Base-by-base conservation (phyloP, 1,140 invertebrate genomes). In the Bombus waltoni region DNA sequence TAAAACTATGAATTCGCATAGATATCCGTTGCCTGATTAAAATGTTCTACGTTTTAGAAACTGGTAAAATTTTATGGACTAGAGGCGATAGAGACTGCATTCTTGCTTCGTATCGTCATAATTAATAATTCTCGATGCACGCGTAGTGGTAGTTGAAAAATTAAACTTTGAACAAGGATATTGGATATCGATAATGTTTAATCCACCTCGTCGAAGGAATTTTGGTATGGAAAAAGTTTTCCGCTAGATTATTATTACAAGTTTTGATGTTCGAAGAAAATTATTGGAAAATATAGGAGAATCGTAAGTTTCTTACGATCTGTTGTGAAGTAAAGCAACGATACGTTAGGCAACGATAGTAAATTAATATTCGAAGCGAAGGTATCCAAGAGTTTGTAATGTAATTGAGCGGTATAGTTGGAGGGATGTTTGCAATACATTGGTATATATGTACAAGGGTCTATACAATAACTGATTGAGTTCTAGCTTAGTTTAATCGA, bases 91-190 rank as follows among this genome's bases (percentile, higher is more conserved):
- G 18, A 53, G 18, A 53, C 22, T 53, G 47, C 18, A 68, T 68
- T 35, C 15, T 22, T 32, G 35, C 35, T 10, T 2, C 11, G 47
- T 73, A 47, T 73, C 79, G 38, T 81, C 42, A 38, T 73, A 72
- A 81, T 62, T 59, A 81, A 81, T 70, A 72, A 81, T 72, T 53
- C 65, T 62, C 13, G 59, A 62, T n/a, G 47, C 59, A 10, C 59
- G 47, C 22, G 66, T 32, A 71, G 40, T 40, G 38, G 35, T 38
- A 18, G 44, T 28, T 9, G 25, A 9, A 11, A 15, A n/a, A 80
- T 40, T 35, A 40, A 68, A 53, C 35, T 70, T 47, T 9, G 3
- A 15, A 3, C 8, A 35, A 72, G 44, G 32, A 38, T 25, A 40
- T n/a, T 13, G 79, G 25, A 72, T 42, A 32, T 47, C 25, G 32